phyloP scores from a whole-genome alignment of 2,888 invertebrate species.

The Physocephala rufipes region DNA sequence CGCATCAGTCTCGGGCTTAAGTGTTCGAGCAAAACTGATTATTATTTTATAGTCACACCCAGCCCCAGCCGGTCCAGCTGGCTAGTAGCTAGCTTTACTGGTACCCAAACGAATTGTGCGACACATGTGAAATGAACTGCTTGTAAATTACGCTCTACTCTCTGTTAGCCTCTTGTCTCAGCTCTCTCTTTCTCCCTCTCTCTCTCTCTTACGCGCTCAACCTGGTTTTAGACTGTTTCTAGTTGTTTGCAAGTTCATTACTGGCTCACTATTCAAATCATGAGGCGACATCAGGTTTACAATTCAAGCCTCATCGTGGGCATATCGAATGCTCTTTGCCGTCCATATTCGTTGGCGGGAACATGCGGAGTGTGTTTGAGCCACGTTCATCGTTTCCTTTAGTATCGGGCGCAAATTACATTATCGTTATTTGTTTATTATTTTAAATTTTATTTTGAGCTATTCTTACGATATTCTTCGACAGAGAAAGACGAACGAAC shows the following conservation, averaged over 20 bases:
- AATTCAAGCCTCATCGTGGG: slow-evolving; percentile 1
- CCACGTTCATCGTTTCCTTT: slow-evolving; percentile 15
- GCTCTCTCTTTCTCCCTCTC: slow-evolving; percentile 6
- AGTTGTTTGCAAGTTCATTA: slow-evolving; percentile 19
- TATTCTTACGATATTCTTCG: slow-evolving; percentile 2
- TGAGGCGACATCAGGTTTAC: slow-evolving; percentile 5
- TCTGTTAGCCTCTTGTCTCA: slow-evolving; percentile 23
- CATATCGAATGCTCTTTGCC: slow-evolving; percentile 14
- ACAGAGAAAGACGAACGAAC: background rate
- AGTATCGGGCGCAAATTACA: slow-evolving; percentile 39
- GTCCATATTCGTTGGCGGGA: background rate
- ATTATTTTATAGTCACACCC: slow-evolving; percentile 26
- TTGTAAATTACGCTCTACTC: slow-evolving; percentile 9
- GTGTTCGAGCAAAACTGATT: slow-evolving; percentile 22
- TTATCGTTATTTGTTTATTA: slow-evolving; percentile 25
- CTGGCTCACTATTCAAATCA: slow-evolving; percentile 35
- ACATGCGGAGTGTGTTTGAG: slow-evolving; percentile 20
- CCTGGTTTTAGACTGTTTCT: slow-evolving; percentile 17
- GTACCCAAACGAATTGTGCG: slow-evolving; percentile 16
- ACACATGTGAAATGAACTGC: slow-evolving; percentile 8
- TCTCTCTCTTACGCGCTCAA: slow-evolving; percentile 11
- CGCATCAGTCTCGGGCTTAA: slow-evolving; percentile 24
- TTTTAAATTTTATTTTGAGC: slow-evolving; percentile 21
- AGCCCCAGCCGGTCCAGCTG: background rate
- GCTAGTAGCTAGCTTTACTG: background rate